Evolutionary conservation across 2,888 invertebrate species (phyloP).

Genomic region (Volucella bombylans): DNA sequence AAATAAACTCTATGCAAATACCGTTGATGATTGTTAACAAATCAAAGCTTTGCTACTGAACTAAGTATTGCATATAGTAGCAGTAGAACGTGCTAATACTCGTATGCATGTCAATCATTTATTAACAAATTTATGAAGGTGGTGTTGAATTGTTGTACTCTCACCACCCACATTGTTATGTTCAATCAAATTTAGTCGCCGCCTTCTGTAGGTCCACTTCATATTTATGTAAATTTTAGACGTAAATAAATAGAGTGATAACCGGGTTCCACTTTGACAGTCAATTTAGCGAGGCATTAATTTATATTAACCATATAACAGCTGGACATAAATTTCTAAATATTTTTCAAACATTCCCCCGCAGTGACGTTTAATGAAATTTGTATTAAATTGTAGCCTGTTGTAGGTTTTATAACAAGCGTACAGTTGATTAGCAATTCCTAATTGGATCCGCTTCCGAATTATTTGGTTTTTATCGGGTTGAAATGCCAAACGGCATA

Average conservation of each 20-base stretch:
- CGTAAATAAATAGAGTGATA: slow-evolving; percentile 27
- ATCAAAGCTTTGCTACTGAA: background rate
- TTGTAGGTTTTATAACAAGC: background rate
- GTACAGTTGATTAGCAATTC: background rate
- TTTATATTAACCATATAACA: slow-evolving; percentile 2
- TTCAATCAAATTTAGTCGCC: slow-evolving; percentile 1
- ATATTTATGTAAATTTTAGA: slow-evolving; percentile 35
- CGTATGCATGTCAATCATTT: slow-evolving; percentile 14
- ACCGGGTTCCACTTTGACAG: slow-evolving; percentile 13
- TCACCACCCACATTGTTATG: slow-evolving; percentile 5
- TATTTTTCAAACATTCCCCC: background rate
- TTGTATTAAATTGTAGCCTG: background rate
- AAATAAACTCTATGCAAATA: too few relatives aligned
- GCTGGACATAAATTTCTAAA: slow-evolving; percentile 10
- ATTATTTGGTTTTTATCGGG: background rate
- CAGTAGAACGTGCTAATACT: background rate
- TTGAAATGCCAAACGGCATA: too few relatives aligned
- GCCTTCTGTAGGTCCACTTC: slow-evolving; percentile 7
- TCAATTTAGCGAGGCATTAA: slow-evolving; percentile 29
- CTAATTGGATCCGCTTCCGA: slow-evolving; percentile 10
- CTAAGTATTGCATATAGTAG: too few relatives aligned
- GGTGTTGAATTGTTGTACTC: slow-evolving; percentile 3
- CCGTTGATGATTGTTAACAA: too few relatives aligned
- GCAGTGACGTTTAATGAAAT: slow-evolving; percentile 2
- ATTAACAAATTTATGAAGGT: slow-evolving; percentile 6